Base-by-base conservation (phyloP, 2,888 invertebrate species). In the Oligia strigilis region DNA sequence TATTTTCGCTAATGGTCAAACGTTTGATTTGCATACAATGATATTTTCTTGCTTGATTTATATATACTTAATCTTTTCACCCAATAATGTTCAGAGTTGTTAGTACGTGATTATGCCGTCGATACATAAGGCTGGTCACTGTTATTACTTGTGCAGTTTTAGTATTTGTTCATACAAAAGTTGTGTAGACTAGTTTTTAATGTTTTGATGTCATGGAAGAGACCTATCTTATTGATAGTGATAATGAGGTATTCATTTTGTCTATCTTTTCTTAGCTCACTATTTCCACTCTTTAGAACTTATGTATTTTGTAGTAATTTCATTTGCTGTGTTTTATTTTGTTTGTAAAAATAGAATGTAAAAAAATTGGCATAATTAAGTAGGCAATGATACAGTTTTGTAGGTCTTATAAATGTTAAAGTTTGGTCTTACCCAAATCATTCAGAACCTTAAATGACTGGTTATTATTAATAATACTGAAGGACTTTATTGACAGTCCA, bases 21-120 rank as follows among this genome's bases (percentile, higher is more conserved):
- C 92, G 91, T 94, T 93, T 95, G 76, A 96, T 97, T 97, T 95
- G 96, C 96, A 96, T 96, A 96, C 95, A 96, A 95, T 96, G 90
- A 91, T 92, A 90, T 91, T 93, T 86, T 92, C 90, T 29, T 91
- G 94, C 93, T 92, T 94, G 93, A 87, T 91, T 90, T 88, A 87
- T 92, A 92, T 89, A 90, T 91, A 29, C 29, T 29, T 29, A 90
- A 90, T 90, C 89, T 88, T 90, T 90, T 88, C 85, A 83, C 88
- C 80, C 82, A 89, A 87, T 88, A 88, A 86, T 90, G 90, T 87
- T 86, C 87, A 89, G 88, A 86, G 82, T 83, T 79, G 77, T 86
- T 82, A 84, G 78, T 88, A 88, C 82, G 82, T 87, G 88, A 89
- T 89, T 88, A 89, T 91, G 87, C 87, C 76, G 87, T 89, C 78